Evolutionary conservation across 2,113 vertebrate species (phyloP).

Genomic region (Microtus oregoni): DNA sequence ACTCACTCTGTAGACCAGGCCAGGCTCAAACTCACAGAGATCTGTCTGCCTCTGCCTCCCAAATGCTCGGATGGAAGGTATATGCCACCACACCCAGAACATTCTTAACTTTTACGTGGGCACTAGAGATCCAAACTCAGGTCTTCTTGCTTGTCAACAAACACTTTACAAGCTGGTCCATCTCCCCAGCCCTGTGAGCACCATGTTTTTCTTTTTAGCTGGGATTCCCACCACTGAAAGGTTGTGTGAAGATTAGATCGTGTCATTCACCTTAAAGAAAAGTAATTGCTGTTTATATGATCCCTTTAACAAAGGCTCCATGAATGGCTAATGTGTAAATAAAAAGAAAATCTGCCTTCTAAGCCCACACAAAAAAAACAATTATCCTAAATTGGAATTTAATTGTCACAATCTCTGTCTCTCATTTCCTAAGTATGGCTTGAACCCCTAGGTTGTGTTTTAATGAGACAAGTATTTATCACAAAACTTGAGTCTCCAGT

Average conservation of each 20-base stretch:
- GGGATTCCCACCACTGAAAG: neutral
- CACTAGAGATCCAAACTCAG: too few relatives aligned
- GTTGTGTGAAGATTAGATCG: neutral
- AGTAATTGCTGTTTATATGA: neutral
- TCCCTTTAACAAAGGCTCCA: neutral
- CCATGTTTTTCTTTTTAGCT: neutral
- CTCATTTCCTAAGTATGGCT: slow-evolving; percentile 14
- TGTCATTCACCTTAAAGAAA: neutral
- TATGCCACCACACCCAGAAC: too few relatives aligned
- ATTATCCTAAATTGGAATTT: slow-evolving; percentile 60
- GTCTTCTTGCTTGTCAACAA: neutral
- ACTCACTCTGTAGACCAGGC: neutral
- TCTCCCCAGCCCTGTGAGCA: neutral
- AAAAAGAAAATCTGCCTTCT: slow-evolving; percentile 49
- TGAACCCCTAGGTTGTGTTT: slow-evolving; percentile 9
- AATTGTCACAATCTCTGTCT: slow-evolving; percentile 53
- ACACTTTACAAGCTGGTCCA: neutral
- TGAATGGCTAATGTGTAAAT: slow-evolving; percentile 37
- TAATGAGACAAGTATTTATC: slow-evolving; percentile 48
- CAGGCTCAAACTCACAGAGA: neutral
- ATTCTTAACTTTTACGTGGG: neutral
- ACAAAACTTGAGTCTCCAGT: neutral
- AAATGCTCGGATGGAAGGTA: neutral
- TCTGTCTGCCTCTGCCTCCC: neutral
- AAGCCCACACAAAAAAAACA: slow-evolving; percentile 7